Conservation (phyloP, 1,140 invertebrate species). For the Hylyphantes graminicola region DNA sequence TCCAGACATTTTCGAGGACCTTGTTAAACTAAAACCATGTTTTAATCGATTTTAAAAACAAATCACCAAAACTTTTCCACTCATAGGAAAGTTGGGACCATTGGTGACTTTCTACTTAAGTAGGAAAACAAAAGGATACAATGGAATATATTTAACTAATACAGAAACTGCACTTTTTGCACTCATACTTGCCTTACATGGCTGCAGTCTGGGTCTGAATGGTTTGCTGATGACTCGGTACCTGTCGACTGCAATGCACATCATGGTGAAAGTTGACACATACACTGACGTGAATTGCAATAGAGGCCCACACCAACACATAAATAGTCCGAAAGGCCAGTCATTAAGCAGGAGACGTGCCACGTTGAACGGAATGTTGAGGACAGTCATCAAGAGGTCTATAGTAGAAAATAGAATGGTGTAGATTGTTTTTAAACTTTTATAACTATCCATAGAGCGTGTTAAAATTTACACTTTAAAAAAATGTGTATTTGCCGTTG, state of each 20-base stretch:
- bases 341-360: conserved; percentile 65
- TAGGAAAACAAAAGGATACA: too few species aligned
- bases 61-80: too few species aligned
- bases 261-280: conserved; percentile 72
- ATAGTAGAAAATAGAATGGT: conserved; percentile 77
- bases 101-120: too few species aligned
- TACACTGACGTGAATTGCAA: conserved; percentile 71
- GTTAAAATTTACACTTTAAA: too few species aligned
- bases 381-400: conserved; percentile 84
- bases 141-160: too few species aligned
- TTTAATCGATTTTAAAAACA: too few species aligned
- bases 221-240: conserved; percentile 71
- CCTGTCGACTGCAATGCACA: conserved; percentile 71
- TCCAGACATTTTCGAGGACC: too few species aligned
- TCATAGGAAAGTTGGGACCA: too few species aligned
- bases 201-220: conserved; percentile 68
- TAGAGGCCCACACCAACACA: conserved; percentile 71
- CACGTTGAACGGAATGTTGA: conserved; percentile 84
- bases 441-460: conserved; percentile 62
- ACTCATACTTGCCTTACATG: conserved; percentile 26
- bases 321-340: conserved; percentile 69
- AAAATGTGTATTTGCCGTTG: too few species aligned
- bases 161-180: too few species aligned
- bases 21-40: too few species aligned
- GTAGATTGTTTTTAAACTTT: conserved; percentile 74